Percentiles rank a stretch among this genome's conserved stretches.
These are phyloP conservation scores for Acanthurus leucopareius DNA, from an alignment of 2,797 vertebrate genomes.

Conservation along the genomic window DNA sequence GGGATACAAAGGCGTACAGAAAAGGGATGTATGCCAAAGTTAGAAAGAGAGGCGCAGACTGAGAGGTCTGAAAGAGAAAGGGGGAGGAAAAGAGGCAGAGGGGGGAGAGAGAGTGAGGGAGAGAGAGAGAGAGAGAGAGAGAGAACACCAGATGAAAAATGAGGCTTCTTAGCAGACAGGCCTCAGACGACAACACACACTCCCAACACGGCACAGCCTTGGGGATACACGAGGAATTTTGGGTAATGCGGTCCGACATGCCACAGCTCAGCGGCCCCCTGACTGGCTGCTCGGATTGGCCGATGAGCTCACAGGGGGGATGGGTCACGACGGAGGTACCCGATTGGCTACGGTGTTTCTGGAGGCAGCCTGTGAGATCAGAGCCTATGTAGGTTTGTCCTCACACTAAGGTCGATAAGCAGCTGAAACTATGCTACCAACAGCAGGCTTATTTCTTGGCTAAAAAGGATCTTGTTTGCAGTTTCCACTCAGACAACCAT, in stretches of 20 bases:
- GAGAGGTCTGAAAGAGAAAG: constrained; percentile 45
- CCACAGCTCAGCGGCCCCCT: constrained; percentile 75
- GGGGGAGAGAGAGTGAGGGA: neutral
- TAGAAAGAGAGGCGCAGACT: constrained; percentile 52
- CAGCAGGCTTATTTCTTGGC: constrained; percentile 2
- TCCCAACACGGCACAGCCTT: constrained; percentile 68
- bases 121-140: constrained; percentile 11
- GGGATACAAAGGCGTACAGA: constrained; percentile 38
- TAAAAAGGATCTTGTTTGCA: neutral
- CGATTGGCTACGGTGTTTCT: constrained; percentile 58
- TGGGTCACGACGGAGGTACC: constrained; percentile 26
- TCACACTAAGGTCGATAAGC: constrained; percentile 64
- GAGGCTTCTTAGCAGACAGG: constrained; percentile 72
- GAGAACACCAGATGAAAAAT: constrained; percentile 79
- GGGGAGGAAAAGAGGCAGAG: neutral
- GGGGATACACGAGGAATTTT: constrained; percentile 76
- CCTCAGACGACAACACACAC: constrained; percentile 69
- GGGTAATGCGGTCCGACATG: constrained; percentile 81
- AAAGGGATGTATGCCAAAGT: constrained; percentile 65
- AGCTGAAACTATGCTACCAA: constrained; percentile 41
- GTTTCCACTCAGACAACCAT: neutral
- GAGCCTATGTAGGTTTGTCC: constrained; percentile 58
- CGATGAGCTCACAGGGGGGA: constrained; percentile 45
- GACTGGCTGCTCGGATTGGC: constrained; percentile 75
- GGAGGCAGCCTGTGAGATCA: constrained; percentile 53